Evolutionary conservation across 2,797 vertebrate genomes (phyloP), one percentile per base, ranked within the genome.

Genomic region (Psittacula echo): DNA sequence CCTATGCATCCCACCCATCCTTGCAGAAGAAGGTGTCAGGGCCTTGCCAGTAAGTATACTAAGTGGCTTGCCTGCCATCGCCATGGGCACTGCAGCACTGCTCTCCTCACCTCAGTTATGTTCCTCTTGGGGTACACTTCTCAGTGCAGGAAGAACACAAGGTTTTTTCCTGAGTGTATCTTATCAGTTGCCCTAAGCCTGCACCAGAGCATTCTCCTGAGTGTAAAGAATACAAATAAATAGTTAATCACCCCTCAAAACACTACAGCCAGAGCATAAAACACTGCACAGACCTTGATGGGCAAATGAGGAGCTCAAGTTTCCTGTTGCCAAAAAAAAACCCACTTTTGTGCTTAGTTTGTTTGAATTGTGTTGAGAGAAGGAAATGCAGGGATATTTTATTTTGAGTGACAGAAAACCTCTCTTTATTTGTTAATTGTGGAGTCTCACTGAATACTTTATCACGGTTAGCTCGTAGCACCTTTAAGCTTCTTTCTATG

Each of bases 51-150:
- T 21, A 41, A 74, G 41, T 30, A 27, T 19, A 18, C 30, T 21
- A 30, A 32, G 62, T 30, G 24, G 7, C 24, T 81, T 47, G 15
- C 42, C 30, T 62, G 22, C 34, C 18, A 21, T 23, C 0, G 0
- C 21, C 8, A 4, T 22, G 23, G n/a, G 29, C 10, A 62, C 10
- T 13, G 29, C 14, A 41, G 32, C 37, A 56, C 41, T 27, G 27
- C 5, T 8, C 8, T 68, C 18, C 34, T 42, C 50, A 14, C 15
- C 26, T 26, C 39, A 34, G 15, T 12, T 4, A 11, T 41, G 13
- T 18, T 5, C 5, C 2, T 51, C 7, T 15, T 37, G 24, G 29
- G 21, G 7, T 34, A 22, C 5, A 2, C 12, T 41, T 45, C 2
- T 0, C 62, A 53, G 60, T 42, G 71, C 34, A 37, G 41, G 12